phyloP scores from a whole-genome alignment of 2,113 vertebrate species.

The Chunga burmeisteri region DNA sequence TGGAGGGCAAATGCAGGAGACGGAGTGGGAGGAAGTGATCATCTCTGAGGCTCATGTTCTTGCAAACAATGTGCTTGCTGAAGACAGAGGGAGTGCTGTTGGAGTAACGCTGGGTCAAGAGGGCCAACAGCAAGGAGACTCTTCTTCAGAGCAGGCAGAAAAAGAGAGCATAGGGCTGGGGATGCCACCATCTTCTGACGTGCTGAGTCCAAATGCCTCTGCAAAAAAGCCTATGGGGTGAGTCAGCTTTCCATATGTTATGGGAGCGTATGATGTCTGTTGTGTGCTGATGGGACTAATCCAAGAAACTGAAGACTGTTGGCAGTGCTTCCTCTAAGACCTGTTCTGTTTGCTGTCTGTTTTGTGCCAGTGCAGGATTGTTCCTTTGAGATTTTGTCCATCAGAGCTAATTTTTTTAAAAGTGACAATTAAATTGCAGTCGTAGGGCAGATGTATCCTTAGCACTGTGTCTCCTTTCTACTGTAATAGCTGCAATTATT shows the following conservation, averaged over 20 bases:
- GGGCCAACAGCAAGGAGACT: slow-evolving; percentile 5
- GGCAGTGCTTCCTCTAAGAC: neutral
- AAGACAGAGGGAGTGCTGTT: neutral
- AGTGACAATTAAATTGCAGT: neutral
- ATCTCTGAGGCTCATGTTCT: slow-evolving; percentile 70
- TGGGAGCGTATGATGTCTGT: neutral
- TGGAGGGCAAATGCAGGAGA: slow-evolving; percentile 59
- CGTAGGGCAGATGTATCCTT: neutral
- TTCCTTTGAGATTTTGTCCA: neutral
- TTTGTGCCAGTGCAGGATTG: neutral
- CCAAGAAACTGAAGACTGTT: neutral
- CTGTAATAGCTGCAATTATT: neutral
- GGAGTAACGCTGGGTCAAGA: slow-evolving; percentile 21
- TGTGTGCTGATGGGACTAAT: neutral
- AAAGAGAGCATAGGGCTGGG: slow-evolving; percentile 51
- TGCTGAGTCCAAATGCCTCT: slow-evolving; percentile 13
- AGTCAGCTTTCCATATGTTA: slow-evolving; percentile 23
- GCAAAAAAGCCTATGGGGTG: slow-evolving; percentile 72
- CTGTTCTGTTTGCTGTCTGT: neutral
- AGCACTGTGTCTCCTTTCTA: neutral
- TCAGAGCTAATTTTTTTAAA: neutral
- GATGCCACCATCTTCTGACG: neutral
- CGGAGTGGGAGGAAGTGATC: slow-evolving; percentile 78
- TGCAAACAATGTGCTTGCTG: slow-evolving; percentile 49
- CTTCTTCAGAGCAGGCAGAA: slow-evolving; percentile 48